These are phyloP conservation scores for Agonum fuliginosum DNA, from an alignment of 2,888 invertebrate genomes.

Conservation along the genomic window DNA sequence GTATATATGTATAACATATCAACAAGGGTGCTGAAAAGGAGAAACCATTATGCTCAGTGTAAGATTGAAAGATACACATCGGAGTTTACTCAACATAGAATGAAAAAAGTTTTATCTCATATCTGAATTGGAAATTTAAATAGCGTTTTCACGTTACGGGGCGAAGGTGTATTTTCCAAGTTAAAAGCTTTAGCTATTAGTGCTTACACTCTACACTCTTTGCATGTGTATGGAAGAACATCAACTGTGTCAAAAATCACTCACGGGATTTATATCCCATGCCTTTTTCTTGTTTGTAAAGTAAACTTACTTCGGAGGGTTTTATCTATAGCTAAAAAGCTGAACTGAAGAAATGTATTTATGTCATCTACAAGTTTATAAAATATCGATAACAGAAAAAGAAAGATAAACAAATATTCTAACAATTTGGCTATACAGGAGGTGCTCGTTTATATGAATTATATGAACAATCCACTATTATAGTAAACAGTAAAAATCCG, in stretches of 20 bases:
- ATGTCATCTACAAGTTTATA: too few species aligned
- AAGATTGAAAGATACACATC: slow-evolving; percentile 41
- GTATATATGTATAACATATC: slow-evolving; percentile 44
- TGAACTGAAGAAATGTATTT: too few species aligned
- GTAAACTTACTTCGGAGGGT: too few species aligned
- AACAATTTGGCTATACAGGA: too few species aligned
- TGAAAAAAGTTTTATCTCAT: slow-evolving; percentile 44
- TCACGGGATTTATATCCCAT: neutral
- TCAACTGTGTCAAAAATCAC: neutral
- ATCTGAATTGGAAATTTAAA: slow-evolving; percentile 57
- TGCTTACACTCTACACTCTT: neutral
- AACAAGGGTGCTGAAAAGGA: slow-evolving; percentile 32
- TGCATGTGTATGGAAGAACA: neutral
- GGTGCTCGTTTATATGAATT: too few species aligned
- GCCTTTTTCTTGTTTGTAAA: neutral
- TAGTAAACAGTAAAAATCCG: too few species aligned
- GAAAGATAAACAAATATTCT: too few species aligned
- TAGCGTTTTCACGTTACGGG: slow-evolving; percentile 21
- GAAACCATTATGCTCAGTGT: slow-evolving; percentile 26
- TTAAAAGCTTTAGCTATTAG: neutral
- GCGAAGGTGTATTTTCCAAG: neutral
- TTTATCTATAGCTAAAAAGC: too few species aligned
- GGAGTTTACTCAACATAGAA: slow-evolving; percentile 31
- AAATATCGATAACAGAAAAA: too few species aligned
- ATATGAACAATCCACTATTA: too few species aligned